A percentile compares a stretch with the other conserved stretches of the same genome.
Evolutionary conservation across 2,797 vertebrate genomes (phyloP).

Genomic region (Squalus acanthias): DNA sequence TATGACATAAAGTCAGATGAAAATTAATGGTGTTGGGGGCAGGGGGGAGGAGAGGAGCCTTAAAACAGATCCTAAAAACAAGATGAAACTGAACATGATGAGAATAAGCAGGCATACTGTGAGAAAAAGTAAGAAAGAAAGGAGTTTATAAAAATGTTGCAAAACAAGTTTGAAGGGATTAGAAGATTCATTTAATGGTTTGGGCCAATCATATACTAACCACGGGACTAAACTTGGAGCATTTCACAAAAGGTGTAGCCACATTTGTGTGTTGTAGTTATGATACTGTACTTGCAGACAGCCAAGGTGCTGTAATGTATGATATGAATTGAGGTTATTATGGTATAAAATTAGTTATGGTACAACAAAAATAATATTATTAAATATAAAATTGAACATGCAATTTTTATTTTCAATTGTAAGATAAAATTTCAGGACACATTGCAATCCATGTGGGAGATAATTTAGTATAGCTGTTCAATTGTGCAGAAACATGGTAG

Average conservation of each 20-base stretch:
- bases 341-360: neutral
- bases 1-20: neutral
- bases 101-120: neutral
- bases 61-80: slow-evolving; percentile 1
- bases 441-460: neutral
- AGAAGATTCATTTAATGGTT: neutral
- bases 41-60: neutral
- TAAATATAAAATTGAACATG: neutral
- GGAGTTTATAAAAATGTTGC: neutral
- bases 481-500: neutral
- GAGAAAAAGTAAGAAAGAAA: neutral
- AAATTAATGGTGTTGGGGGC: neutral
- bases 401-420: neutral
- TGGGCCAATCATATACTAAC: neutral
- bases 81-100: slow-evolving; percentile 12
- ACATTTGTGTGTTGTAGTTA: neutral
- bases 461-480: neutral
- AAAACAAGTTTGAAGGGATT: neutral
- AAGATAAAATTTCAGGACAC: neutral
- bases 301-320: neutral
- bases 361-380: neutral
- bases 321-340: neutral
- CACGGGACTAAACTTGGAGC: neutral
- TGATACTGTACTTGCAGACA: neutral
- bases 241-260: neutral